Base-by-base conservation (phyloP, 2,888 invertebrate species). In the Temnothorax rugatulus region DNA sequence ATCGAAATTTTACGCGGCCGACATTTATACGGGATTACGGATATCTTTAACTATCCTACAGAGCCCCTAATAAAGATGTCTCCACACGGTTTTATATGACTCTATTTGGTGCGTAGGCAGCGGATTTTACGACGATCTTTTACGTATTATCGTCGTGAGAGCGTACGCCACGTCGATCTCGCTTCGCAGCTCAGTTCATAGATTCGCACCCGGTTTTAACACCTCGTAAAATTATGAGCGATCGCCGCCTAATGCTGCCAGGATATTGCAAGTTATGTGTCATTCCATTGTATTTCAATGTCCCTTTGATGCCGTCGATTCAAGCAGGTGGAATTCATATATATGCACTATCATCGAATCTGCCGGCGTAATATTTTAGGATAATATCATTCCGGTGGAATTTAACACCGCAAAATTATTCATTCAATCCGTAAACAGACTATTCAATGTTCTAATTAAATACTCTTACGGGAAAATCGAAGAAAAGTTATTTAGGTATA, bases 211-310 rank as follows among this genome's bases (percentile, higher is more conserved):
- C 74, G 88, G 89, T 91, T 91, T 91, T 91, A 91, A 91, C 91
- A 91, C 91, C 88, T 91, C 91, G 89, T 91, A 91, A 91, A 91
- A 88, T 91, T 91, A 91, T 90, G 90, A 90, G 84, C 85, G 84
- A 90, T 91, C 87, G 84, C 29, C 76, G 86, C 82, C 82, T 91
- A 91, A 90, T 88, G 86, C 88, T 83, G 84, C 34, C 84, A 63
- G 79, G 68, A 84, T 87, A 86, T 85, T 82, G 86, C 89, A 85
- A 88, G 66, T 89, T 87, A 89, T 77, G 86, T 82, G 86, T 63
- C 81, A 75, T 38, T 25, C 84, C 85, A 87, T 90, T 87, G 84
- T 86, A 52, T 29, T n/a, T 68, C 83, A 63, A 90, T 85, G 84
- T 84, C 57, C 52, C 64, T 86, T 88, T 86, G 85, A 89, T 86